Base-by-base conservation (phyloP, 2,888 invertebrate species). In the Uloborus plumipes region DNA sequence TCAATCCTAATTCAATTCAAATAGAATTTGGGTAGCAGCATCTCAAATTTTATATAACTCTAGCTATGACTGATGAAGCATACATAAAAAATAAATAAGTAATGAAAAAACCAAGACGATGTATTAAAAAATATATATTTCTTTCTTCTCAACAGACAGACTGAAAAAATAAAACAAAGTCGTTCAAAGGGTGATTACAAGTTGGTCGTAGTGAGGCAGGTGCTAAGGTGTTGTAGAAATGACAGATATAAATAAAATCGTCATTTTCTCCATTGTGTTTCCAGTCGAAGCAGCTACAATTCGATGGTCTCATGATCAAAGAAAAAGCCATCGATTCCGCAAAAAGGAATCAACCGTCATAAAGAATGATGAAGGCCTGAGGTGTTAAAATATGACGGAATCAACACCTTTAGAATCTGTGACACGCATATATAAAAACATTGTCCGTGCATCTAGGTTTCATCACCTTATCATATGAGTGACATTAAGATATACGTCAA, bases 231-330 rank as follows among this genome's bases (percentile, higher is more conserved):
- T 26, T 49, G 66, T 47, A 79, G 67, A 73, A 64, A 61, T 47
- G 50, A 39, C 53, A 50, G 69, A 64, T 74, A 81, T 81, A 81
- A 80, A 80, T 74, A 80, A 80, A 74, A 81, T 62, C 79, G 69
- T 80, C 79, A 74, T 74, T 81, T 74, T 58, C 69, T 74, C 80
- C 58, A 80, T 70, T 74, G 80, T 74, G 64, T 64, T 20, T 58
- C 67, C 70, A 67, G 69, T 65, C 70, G 61, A n/a, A 53, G 74
- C 70, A 74, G 74, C 70, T 74, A 81, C 74, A 74, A 51, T 62
- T 81, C 58, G 62, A 73, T 64, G 49, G 39, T 39, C 39, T 39
- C 39, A 39, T 6, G 39, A 39, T 39, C 9, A 39, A 39, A 39
- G 39, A 39, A 39, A 39, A 39, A 20, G 14, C 0, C 22, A 47